Evolutionary conservation across 2,888 invertebrate genomes (phyloP).

Genomic region (Torymus auratus): DNA sequence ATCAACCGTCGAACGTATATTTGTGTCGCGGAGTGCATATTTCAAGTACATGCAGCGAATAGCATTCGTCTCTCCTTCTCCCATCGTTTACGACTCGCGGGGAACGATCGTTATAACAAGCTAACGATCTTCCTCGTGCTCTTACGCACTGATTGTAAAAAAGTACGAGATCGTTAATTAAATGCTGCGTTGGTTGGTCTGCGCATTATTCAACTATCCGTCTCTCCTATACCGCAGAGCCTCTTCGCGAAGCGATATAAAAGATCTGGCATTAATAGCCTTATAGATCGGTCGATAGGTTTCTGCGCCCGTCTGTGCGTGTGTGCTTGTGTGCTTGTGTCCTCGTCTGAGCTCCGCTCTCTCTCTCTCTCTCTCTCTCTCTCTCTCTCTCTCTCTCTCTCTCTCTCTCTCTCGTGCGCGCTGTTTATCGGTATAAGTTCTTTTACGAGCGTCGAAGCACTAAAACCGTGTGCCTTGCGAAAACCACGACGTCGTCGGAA

Average conservation of each 20-base stretch:
- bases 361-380: too few relatives aligned
- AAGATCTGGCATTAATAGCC: conserved; percentile 53
- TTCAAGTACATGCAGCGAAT: too few relatives aligned
- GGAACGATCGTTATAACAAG: conserved; percentile 9
- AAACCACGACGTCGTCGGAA: conserved; percentile 52
- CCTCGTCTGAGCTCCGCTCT: conserved; percentile 6
- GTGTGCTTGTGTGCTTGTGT: conserved; percentile 9
- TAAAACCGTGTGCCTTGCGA: conserved; percentile 52
- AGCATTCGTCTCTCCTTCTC: too few relatives aligned
- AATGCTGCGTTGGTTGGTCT: conserved; percentile 14
- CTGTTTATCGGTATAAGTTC: conserved; percentile 61
- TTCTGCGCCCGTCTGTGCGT: conserved; percentile 3
- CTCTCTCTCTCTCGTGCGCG: conserved; percentile 26
- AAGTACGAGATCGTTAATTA: conserved; percentile 48
- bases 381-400: too few relatives aligned
- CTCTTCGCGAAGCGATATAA: conserved; percentile 28
- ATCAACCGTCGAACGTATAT: too few relatives aligned
- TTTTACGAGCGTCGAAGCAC: conserved; percentile 61
- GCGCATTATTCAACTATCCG: conserved; percentile 51
- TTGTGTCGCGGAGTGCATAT: too few relatives aligned
- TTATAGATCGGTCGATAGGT: conserved; percentile 55
- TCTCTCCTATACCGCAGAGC: background rate
- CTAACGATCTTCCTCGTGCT: conserved; percentile 2
- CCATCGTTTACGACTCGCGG: background rate
- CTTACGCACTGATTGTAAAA: conserved; percentile 30